Base-by-base conservation (phyloP, 2,797 vertebrate species). In the Microctenopoma stevenorrisi region DNA sequence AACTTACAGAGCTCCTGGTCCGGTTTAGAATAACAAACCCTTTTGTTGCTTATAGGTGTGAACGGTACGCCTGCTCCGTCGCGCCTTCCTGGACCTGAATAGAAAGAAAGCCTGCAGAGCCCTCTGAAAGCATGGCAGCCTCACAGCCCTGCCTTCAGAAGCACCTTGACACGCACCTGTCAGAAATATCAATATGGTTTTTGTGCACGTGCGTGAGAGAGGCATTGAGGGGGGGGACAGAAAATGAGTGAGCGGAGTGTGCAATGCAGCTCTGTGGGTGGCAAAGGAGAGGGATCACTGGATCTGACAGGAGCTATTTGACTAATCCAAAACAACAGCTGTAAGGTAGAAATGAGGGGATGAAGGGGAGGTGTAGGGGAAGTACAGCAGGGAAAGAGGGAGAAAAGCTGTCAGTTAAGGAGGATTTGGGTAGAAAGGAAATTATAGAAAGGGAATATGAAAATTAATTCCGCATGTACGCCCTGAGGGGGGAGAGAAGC, bases 241-340 rank as follows among this genome's bases (percentile, higher is more conserved):
- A 64, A 37, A 57, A 58, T 49, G 70, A 72, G 69, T 7, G 68
- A 76, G 74, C 12, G 60, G 71, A 73, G 81, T 66, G 80, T 80
- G 79, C 59, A 47, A 72, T 60, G 57, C 53, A 26, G 76, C 93
- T 81, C 64, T 30, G 93, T 94, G 94, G 94, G 94, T 95, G 94
- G 94, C 82, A 79, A 76, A 84, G 81, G 76, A 88, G 82, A 91
- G 78, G 90, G 91, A 92, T 93, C 90, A 91, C 88, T 92, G 92
- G 80, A 88, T 92, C 83, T 94, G 94, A 94, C 93, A 94, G 93
- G 91, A 93, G 91, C 89, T 92, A 93, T 94, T 94, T 92, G 81
- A 82, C 88, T 93, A 94, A 95, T 94, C 91, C 93, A 93, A 94
- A 95, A 95, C 93, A 94, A 93, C 91, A 94, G 93, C 93, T 93